Conservation (phyloP, 2,888 invertebrate genomes). For the Notocelia uddmanniana region DNA sequence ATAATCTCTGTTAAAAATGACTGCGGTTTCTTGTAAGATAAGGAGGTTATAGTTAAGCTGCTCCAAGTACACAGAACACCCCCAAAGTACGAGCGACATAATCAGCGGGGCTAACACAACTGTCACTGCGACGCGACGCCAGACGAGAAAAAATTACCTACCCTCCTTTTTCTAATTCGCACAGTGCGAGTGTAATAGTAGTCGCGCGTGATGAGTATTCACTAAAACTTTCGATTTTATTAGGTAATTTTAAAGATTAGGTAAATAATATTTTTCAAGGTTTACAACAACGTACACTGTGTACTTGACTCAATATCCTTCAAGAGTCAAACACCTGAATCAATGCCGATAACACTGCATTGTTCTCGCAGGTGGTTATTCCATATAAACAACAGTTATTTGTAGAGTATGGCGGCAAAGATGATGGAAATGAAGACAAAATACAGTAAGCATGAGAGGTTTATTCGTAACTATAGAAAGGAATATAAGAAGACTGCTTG, state of each 20-base stretch:
- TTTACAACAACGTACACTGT: background rate
- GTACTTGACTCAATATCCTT: background rate
- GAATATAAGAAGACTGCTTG: background rate
- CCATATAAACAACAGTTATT: slow-evolving; percentile 22
- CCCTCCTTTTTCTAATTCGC: too few species aligned
- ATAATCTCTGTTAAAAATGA: too few species aligned
- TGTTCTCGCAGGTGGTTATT: slow-evolving; percentile 41
- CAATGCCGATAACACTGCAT: slow-evolving; percentile 19
- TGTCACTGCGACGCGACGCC: too few species aligned
- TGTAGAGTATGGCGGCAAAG: background rate
- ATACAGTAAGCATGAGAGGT: background rate
- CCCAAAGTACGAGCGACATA: too few species aligned
- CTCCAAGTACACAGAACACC: too few species aligned
- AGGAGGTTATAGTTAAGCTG: too few species aligned
- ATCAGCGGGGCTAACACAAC: too few species aligned
- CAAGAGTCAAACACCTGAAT: slow-evolving; percentile 26
- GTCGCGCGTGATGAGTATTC: too few species aligned
- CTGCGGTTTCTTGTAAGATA: too few species aligned
- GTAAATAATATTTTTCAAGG: background rate
- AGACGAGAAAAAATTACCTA: too few species aligned
- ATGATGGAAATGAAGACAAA: background rate
- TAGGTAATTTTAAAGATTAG: background rate
- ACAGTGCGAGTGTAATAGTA: too few species aligned
- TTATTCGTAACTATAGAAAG: background rate
- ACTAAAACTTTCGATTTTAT: too few species aligned